Conservation (phyloP, 2,888 invertebrate genomes). For the Leucania comma region DNA sequence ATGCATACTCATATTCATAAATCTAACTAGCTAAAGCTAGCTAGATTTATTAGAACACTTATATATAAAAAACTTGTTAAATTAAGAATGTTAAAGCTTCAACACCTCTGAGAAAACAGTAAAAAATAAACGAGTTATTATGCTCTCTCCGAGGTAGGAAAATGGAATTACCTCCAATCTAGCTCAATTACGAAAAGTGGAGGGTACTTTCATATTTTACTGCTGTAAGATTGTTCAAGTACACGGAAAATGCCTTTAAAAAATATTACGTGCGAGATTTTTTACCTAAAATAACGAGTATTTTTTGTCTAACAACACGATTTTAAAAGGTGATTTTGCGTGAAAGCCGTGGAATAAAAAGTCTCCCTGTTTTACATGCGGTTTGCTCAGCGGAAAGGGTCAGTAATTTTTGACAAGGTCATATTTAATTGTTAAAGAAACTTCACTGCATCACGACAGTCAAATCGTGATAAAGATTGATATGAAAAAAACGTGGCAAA, state of each 20-base stretch:
- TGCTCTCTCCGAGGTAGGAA: slow-evolving; percentile 26
- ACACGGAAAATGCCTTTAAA: slow-evolving; percentile 30
- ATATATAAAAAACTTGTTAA: slow-evolving; percentile 10
- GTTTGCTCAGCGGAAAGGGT: not conserved
- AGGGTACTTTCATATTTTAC: slow-evolving; percentile 36
- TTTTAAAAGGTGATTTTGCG: not conserved
- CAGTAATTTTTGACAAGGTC: not conserved
- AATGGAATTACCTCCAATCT: slow-evolving; percentile 53
- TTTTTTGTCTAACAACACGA: not conserved
- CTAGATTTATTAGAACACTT: not conserved
- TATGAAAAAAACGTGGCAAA: too few relatives aligned
- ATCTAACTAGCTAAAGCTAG: too few relatives aligned
- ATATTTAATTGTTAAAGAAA: not conserved
- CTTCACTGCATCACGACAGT: not conserved
- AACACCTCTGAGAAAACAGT: slow-evolving; percentile 18
- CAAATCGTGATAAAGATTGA: too few relatives aligned
- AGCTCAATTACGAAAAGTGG: slow-evolving; percentile 54
- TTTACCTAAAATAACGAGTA: not conserved
- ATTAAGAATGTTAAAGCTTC: slow-evolving; percentile 12
- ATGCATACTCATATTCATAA: too few relatives aligned
- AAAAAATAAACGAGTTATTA: slow-evolving; percentile 46
- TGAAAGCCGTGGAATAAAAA: not conserved
- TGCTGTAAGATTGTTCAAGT: slow-evolving; percentile 29
- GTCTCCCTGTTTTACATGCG: not conserved
- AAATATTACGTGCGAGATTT: slow-evolving; percentile 19